Percentiles rank a stretch among this genome's conserved stretches.
These are phyloP conservation scores for Plebejus argus DNA, from an alignment of 2,888 invertebrate genomes.

Conservation along the genomic window DNA sequence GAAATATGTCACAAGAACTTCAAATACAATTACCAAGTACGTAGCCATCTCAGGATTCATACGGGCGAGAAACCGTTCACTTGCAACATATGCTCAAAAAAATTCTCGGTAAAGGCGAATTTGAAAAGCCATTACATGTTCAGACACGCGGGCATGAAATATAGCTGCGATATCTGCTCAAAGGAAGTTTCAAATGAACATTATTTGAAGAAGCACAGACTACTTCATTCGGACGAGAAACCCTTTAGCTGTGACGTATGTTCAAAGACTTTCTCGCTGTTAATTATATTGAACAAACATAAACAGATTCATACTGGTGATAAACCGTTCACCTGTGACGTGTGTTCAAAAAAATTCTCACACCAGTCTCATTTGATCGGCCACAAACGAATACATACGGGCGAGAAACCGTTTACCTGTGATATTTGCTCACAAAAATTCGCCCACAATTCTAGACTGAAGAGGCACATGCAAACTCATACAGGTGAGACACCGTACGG, in stretches of 20 bases:
- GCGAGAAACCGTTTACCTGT: conserved; percentile 1
- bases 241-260: too few species aligned
- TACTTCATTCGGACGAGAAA: too few species aligned
- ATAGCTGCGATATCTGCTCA: background rate
- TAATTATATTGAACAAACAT: background rate
- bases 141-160: background rate
- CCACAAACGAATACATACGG: background rate
- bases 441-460: background rate
- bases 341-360: background rate
- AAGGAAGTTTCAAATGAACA: background rate
- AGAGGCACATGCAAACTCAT: background rate
- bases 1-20: background rate
- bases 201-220: background rate
- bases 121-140: background rate
- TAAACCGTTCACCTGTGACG: background rate
- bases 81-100: background rate
- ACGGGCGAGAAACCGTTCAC: background rate
- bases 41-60: background rate
- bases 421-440: background rate
- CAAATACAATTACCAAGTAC: background rate
- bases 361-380: background rate
- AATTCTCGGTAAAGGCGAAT: background rate
- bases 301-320: background rate
- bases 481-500: background rate
- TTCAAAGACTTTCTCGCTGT: too few species aligned